phyloP scores from a whole-genome alignment of 2,797 vertebrate species.

The Molossus alvarezi region DNA sequence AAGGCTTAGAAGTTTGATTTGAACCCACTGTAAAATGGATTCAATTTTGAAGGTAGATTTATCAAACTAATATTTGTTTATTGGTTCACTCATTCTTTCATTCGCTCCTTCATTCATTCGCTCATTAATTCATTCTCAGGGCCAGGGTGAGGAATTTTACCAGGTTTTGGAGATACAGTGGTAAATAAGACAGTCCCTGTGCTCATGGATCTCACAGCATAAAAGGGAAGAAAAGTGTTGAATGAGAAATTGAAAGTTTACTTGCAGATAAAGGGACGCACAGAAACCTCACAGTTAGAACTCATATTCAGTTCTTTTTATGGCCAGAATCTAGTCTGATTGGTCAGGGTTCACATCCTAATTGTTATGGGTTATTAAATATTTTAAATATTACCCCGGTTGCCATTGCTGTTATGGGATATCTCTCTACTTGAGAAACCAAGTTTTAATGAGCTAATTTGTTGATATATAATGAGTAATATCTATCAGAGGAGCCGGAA shows the following conservation, averaged over 20 bases:
- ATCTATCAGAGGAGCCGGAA: neutral
- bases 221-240: neutral
- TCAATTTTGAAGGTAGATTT: neutral
- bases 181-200: neutral
- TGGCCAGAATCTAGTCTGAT: neutral
- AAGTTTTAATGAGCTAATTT: constrained; percentile 23
- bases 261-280: neutral
- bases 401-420: neutral
- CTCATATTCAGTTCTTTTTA: neutral
- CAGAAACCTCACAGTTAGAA: neutral
- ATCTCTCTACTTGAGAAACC: neutral
- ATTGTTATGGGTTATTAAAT: neutral
- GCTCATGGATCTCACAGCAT: neutral
- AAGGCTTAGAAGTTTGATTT: constrained; percentile 20
- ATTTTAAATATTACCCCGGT: neutral
- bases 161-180: neutral
- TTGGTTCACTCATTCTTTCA: neutral
- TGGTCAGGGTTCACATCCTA: neutral
- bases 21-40: neutral
- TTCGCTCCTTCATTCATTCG: neutral
- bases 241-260: constrained; percentile 13
- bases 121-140: neutral
- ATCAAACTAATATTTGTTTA: neutral
- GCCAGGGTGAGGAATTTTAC: neutral
- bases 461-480: constrained; percentile 2